phyloP scores from a whole-genome alignment of 2,888 invertebrate species.

The Ceraclea dissimilis region DNA sequence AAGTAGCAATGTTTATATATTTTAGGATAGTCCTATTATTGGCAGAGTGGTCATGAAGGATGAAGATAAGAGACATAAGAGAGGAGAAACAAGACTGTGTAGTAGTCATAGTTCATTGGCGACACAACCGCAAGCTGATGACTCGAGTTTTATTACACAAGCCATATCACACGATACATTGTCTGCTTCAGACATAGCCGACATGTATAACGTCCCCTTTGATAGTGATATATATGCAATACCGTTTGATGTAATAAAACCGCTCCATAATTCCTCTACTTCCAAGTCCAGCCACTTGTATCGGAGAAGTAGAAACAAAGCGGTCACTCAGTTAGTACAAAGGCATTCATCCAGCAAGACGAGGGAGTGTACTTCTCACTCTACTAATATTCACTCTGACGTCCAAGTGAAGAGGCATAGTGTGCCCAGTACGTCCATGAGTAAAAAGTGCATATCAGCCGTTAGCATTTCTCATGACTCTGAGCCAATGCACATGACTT shows the following conservation, averaged over 20 bases:
- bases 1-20: constrained; percentile 1
- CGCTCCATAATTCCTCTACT: constrained; percentile 35
- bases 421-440: constrained; percentile 57
- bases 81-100: constrained; percentile 65
- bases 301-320: constrained; percentile 35
- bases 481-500: constrained; percentile 76
- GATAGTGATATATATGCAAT: constrained; percentile 84
- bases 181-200: constrained; percentile 67
- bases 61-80: constrained; percentile 6
- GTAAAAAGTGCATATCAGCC: constrained; percentile 49
- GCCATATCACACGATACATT: constrained; percentile 83
- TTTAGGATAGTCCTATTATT: constrained; percentile 18
- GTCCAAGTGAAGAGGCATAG: constrained; percentile 57
- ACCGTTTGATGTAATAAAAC: constrained; percentile 72
- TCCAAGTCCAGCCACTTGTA: constrained; percentile 32
- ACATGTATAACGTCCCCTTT: constrained; percentile 82
- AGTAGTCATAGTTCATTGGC: constrained; percentile 80
- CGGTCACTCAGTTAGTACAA: constrained; percentile 6
- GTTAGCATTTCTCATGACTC: constrained; percentile 31
- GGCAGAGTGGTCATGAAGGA: constrained; percentile 9
- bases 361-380: constrained; percentile 6
- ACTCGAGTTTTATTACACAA: constrained; percentile 81
- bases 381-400: constrained; percentile 23
- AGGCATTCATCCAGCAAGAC: constrained; percentile 10
- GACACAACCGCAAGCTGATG: constrained; percentile 68